Base-by-base conservation (phyloP, 2,888 invertebrate species). In the Leucozona laternaria region DNA sequence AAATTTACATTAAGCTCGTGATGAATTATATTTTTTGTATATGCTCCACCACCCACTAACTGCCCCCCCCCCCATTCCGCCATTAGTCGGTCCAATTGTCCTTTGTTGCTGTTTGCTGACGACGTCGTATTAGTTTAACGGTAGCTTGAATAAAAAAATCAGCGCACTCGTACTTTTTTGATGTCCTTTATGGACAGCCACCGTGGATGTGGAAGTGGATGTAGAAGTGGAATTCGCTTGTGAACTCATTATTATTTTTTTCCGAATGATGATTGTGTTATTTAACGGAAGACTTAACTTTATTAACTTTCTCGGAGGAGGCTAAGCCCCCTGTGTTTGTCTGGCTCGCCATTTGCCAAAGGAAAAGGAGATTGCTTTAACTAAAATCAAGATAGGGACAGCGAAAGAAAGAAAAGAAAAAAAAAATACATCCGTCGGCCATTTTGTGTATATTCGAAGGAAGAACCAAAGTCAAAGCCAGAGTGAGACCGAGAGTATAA, bases 271-370 rank as follows among this genome's bases (percentile, higher is more conserved):
- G 78, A 82, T 86, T 86, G 71, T 81, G 79, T 83, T 80, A 88
- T 88, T 88, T 88, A 88, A 88, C 88, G 88, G 87, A 83, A 83
- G 88, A 88, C 87, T 88, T 79, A 83, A 88, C 87, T 88, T 88
- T 76, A 87, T 82, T 66, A 87, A 87, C 87, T 88, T 83, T 82
- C 70, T 64, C 72, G 11, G 40, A 17, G 60, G 60, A 17, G 60
- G 60, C 45, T 72, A 58, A 71, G 40, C 50, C 37, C 25, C 53
- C 40, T 25, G 40, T 28, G 22, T 20, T 20, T 8, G 45, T 25
- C 55, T 31, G 22, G 20, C 20, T 55, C 48, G 20, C 40, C 25
- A 37, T 72, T 31, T 58, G 28, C 66, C 55, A 58, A 58, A 28
- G 50, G 22, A 58, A 58, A 28, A 66, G 22, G 15, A 50, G 31